Evolutionary conservation across 1,140 invertebrate genomes (phyloP).

Genomic region (Trichogramma pretiosum): DNA sequence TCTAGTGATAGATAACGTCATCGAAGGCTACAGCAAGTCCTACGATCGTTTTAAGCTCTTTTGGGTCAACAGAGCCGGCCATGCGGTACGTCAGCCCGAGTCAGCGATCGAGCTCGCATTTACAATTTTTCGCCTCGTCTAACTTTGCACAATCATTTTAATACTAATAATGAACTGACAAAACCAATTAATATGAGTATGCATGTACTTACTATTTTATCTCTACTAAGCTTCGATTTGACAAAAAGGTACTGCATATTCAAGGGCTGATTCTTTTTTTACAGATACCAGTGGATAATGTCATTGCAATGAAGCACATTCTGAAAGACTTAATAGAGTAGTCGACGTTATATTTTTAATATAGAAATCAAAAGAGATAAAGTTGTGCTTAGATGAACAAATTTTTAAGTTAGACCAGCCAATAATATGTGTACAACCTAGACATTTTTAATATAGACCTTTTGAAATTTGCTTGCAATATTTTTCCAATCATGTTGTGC

Average conservation of each 20-base stretch:
- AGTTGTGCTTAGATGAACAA: too few species aligned
- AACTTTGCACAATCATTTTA: neutral
- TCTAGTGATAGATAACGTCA: conserved; percentile 11
- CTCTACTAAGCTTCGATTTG: neutral
- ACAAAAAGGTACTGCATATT: neutral
- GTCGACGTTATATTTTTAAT: too few species aligned
- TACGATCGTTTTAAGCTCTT: conserved; percentile 1
- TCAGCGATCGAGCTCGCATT: neutral
- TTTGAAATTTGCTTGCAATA: too few species aligned
- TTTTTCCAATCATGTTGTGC: too few species aligned
- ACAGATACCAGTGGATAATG: conserved; percentile 58
- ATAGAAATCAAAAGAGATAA: too few species aligned
- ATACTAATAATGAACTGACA: neutral
- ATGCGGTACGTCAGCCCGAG: neutral
- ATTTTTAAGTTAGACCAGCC: too few species aligned
- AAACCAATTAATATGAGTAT: neutral
- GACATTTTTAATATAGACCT: too few species aligned
- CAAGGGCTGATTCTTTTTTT: conserved; percentile 16
- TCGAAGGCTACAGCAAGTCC: conserved; percentile 19
- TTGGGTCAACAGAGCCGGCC: conserved; percentile 5
- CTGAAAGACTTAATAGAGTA: conserved; percentile 45
- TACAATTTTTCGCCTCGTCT: neutral
- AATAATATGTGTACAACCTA: too few species aligned
- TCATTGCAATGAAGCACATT: conserved; percentile 46
- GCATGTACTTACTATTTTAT: too few species aligned